Base-by-base conservation (phyloP, 2,888 invertebrate species). In the Sphaerophoria rueppellii region DNA sequence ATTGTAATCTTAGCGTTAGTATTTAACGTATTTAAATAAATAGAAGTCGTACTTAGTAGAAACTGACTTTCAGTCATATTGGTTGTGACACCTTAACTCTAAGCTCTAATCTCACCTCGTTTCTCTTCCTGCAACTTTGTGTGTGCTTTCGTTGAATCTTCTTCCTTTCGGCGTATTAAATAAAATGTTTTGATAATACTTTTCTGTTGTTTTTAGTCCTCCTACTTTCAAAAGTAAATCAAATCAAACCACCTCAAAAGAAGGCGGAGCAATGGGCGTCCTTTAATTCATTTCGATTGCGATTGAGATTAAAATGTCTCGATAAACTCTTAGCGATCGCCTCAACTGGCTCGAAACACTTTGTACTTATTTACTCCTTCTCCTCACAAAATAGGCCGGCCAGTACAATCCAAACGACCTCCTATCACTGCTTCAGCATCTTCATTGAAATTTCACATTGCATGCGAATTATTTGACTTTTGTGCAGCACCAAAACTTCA, bases 401-500 rank as follows among this genome's bases (percentile, higher is more conserved):
- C 43, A 61, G 24, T 24, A 63, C 37, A n/a, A 43, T 55, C 40
- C 11, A 14, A 14, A 14, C 11, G 5, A 16, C 11, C 43, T 43
- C 46, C 40, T 77, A 82, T 78, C 74, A 61, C 24, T 40, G 65
- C 70, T 78, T 71, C 74, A 74, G 57, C 70, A 82, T 82, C 78
- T 78, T 60, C 70, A 70, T 58, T 73, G 43, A 4, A 82, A 73
- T 57, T 74, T 35, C 75, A 63, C 75, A 63, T 85, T 72, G 85
- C 85, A 85, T 85, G 85, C 65, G 85, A 48, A 85, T 80, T 76
- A 80, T 80, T 85, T 80, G 80, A 85, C 80, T 76, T 76, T 76
- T 80, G 69, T 73, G 16, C 46, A 24, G 11, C 4, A 43, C 50
- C 63, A 46, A 63, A 55, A 57, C 71, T 6, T 12, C 34, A 58